Percentiles rank a stretch among this genome's conserved stretches.
Evolutionary conservation across 1,140 invertebrate genomes (phyloP).

Genomic region (Hyposmocoma kahamanoa): DNA sequence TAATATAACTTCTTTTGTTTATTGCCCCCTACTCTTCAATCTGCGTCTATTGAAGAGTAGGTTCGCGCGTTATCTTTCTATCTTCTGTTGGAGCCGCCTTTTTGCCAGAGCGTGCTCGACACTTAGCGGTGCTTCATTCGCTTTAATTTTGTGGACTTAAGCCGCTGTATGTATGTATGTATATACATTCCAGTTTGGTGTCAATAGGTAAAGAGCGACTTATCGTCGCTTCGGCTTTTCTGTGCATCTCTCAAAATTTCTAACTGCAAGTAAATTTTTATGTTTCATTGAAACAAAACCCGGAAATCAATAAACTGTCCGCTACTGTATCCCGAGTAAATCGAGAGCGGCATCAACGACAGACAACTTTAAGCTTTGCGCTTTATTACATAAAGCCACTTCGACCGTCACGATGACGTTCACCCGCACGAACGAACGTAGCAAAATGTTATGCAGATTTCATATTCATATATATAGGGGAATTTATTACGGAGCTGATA

Average conservation of each 20-base stretch:
- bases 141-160: too few species aligned
- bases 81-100: too few species aligned
- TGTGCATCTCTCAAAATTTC: neutral
- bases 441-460: slow-evolving; percentile 26
- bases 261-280: neutral
- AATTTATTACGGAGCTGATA: slow-evolving; percentile 28
- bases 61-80: too few species aligned
- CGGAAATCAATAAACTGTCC: slow-evolving; percentile 16
- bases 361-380: slow-evolving; percentile 13
- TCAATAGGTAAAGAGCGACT: neutral
- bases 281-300: slow-evolving; percentile 4
- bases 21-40: neutral
- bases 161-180: too few species aligned
- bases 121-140: too few species aligned
- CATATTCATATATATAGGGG: slow-evolving; percentile 44
- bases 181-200: too few species aligned
- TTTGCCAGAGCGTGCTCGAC: too few species aligned
- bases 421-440: too few species aligned
- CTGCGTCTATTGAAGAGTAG: too few species aligned
- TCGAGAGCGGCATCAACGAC: neutral
- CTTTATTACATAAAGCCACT: slow-evolving; percentile 4
- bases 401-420: too few species aligned
- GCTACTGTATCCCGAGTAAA: neutral
- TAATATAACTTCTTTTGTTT: neutral
- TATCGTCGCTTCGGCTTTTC: neutral